phyloP scores from a whole-genome alignment of 2,113 vertebrate genomes.

The Pagrus major region DNA sequence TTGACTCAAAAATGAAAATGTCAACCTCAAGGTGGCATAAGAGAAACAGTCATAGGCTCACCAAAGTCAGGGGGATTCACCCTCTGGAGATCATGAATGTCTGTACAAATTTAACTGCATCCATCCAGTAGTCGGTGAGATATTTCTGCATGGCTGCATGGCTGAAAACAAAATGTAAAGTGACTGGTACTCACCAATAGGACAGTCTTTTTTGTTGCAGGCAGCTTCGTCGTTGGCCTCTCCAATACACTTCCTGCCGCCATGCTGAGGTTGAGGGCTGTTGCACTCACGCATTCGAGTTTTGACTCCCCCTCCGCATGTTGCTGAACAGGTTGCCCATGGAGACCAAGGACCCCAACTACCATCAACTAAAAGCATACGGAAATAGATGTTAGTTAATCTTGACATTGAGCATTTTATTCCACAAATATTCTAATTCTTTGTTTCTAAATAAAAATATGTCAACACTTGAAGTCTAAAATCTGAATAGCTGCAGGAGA shows the following conservation, averaged over 20 bases:
- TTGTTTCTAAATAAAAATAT: constrained; percentile 10
- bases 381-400: neutral
- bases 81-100: neutral
- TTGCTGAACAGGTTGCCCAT: constrained; percentile 93
- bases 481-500: constrained; percentile 15
- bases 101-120: neutral
- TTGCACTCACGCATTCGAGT: constrained; percentile 91
- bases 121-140: neutral
- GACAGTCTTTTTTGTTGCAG: constrained; percentile 92
- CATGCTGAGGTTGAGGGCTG: constrained; percentile 91
- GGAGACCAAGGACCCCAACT: constrained; percentile 98
- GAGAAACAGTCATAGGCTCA: neutral
- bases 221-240: constrained; percentile 87
- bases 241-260: constrained; percentile 90
- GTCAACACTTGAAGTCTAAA: neutral
- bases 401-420: neutral
- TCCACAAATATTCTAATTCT: neutral
- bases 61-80: neutral
- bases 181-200: constrained; percentile 85
- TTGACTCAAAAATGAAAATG: too few relatives aligned
- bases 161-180: neutral
- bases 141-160: neutral
- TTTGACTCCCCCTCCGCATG: constrained; percentile 92
- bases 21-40: too few relatives aligned
- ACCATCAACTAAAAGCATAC: constrained; percentile 88